Conservation (phyloP, 2,888 invertebrate species). For the Corythucha ciliata region DNA sequence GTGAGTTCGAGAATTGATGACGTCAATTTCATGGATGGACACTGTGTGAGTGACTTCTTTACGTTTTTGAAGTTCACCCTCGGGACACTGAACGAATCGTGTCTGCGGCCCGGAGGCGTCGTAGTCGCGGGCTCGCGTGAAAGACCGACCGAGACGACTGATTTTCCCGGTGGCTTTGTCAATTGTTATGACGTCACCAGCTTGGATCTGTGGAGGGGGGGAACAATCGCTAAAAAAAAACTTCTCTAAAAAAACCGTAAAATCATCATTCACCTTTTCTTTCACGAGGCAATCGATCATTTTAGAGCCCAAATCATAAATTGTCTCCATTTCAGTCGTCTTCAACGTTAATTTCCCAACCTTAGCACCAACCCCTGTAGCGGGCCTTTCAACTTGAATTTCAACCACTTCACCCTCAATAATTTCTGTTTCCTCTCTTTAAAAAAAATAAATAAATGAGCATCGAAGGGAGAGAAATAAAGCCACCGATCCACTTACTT, state of each 20-base stretch:
- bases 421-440: constrained; percentile 92
- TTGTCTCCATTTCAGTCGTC: constrained; percentile 99
- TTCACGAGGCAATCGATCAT: constrained; percentile 95
- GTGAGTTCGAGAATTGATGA: constrained; percentile 95
- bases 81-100: constrained; percentile 90
- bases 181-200: constrained; percentile 94
- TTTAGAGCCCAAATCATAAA: constrained; percentile 95
- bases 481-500: constrained; percentile 54
- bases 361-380: constrained; percentile 76
- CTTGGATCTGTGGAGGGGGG: constrained; percentile 53
- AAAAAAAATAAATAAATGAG: constrained; percentile 17
- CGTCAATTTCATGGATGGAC: constrained; percentile 97
- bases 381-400: constrained; percentile 90
- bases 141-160: constrained; percentile 82
- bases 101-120: constrained; percentile 81
- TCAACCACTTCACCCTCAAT: constrained; percentile 99
- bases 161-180: constrained; percentile 97
- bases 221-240: background rate
- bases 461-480: background rate
- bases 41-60: constrained; percentile 98
- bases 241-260: background rate
- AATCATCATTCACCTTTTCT: constrained; percentile 60
- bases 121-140: constrained; percentile 92
- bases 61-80: constrained; percentile 95
- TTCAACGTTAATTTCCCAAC: constrained; percentile 92